A percentile compares a stretch with the other conserved stretches of the same genome.
Conservation (phyloP, 2,888 invertebrate species). For the Pristionchus exspectatus region DNA sequence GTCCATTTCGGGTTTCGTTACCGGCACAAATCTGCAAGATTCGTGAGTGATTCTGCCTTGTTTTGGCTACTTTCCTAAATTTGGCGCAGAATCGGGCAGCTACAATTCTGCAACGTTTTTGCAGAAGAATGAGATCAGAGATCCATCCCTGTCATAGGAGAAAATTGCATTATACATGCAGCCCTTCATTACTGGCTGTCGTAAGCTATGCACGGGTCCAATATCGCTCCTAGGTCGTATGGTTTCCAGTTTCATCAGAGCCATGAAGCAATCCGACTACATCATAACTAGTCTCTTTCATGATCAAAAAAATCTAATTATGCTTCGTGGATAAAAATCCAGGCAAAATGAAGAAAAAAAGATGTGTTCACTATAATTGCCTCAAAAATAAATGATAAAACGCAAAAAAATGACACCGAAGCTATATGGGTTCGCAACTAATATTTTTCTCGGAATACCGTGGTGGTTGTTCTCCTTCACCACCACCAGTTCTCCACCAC, state of each 20-base stretch:
- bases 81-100: not conserved
- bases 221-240: not conserved
- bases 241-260: not conserved
- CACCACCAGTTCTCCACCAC: not conserved
- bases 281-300: too few species aligned
- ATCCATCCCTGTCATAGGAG: not conserved
- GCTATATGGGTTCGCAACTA: too few species aligned
- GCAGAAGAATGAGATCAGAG: not conserved
- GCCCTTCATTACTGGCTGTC: not conserved
- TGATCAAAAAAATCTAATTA: too few species aligned
- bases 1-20: conserved; percentile 11
- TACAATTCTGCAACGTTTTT: not conserved
- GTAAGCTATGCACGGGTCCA: not conserved
- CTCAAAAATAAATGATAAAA: too few species aligned
- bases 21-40: not conserved
- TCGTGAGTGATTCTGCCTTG: not conserved
- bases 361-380: too few species aligned
- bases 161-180: not conserved
- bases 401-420: too few species aligned
- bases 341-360: too few species aligned
- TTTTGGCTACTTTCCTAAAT: not conserved
- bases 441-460: too few species aligned
- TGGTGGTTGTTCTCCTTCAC: not conserved
- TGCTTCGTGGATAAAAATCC: too few species aligned
- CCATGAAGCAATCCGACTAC: not conserved